Base-by-base conservation (phyloP, 2,888 invertebrate genomes). In the Diadegma fenestrale region DNA sequence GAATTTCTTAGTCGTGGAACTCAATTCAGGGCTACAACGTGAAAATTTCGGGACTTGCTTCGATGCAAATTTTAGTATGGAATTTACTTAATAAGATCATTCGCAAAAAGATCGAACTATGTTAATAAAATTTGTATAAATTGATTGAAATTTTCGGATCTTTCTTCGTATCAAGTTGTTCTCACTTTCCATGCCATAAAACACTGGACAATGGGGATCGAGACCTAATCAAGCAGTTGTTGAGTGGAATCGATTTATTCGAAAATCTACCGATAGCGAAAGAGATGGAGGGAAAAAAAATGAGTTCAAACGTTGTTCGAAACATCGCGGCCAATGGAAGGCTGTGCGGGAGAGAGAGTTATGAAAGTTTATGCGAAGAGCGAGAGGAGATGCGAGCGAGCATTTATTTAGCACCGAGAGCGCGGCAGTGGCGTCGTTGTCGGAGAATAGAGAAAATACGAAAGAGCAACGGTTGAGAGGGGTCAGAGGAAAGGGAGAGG, bases 171-270 rank as follows among this genome's bases (percentile, higher is more conserved):
- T 58, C 26, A 1, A 14, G 26, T 58, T 58, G 26, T 58, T 58
- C n/a, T n/a, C 8, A 33, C 33, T 69, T 48, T 30, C 2, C 8
- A 8, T 33, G 30, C 5, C 2, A 45, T 30, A 5, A 14, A 30
- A n/a, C 8, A 66, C 51, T 68, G 80, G 51, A 78, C 68, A 69
- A 64, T 43, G 8, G 26, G 26, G 43, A 61, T 73, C 41, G 37
- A 64, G 12, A 66, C 61, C 7, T 43, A 68, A 63, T 68, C 45
- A 63, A 51, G 7, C 30, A 68, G 75, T 81, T 71, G 61, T 58
- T 30, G 80, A 51, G 30, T 5, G 71, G 82, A 85, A 86, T 87
- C 82, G 77, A 88, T 87, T 78, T 71, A 82, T 86, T 84, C 66
- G 79, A 58, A 76, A 85, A 82, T 63, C 58, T 30, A 54, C 81